Evolutionary conservation across 53 echinoderm and acorn worm genomes (phyloP), one percentile per base, ranked within the genome.

Genomic region (Zoroaster sp.): DNA sequence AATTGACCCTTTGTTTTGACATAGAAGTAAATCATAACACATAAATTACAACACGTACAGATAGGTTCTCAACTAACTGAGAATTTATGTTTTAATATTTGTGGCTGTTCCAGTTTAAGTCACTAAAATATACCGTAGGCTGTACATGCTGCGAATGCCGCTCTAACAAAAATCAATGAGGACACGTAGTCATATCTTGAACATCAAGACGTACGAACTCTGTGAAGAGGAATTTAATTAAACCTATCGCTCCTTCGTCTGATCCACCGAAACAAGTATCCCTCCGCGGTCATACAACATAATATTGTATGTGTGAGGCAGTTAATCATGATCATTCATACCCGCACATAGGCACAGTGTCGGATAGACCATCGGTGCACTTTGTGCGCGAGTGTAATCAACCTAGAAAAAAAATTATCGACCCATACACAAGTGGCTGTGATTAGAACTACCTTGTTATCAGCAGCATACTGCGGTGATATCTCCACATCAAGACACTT

Each of bases 361-460:
- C 38, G 63, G 38, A 37, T 39, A 35, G 39, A 82, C 45, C 67
- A 65, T 43, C 68, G 30, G 82, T 82, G 33, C 82, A 82, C 30
- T 67, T 40, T 43, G 82, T 82, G 82, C 45, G 42, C 31, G 21
- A 35, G 66, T 41, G 66, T 17, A 68, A 32, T 13, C 82, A 40
- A 37, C n/a, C 20, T 18, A 42, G 35, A 30, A 45, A 46, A 77
- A 51, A 5, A 17, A 35, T 51, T 30, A 30, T 6, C 18, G 5
- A 38, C 30, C 7, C 18, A 71, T 4, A 71, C 25, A 6, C 68
- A 40, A 18, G 33, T 40, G 42, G 32, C 33, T 40, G 17, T 15
- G 82, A 66, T 82, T 82, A 66, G 66, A 66, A 75, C 75, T 87
- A 87, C 51, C 71, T 87, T 74, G 73, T 66, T 87, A 75, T 87